phyloP scores from a whole-genome alignment of 2,888 invertebrate genomes.

The Bugula neritina region DNA sequence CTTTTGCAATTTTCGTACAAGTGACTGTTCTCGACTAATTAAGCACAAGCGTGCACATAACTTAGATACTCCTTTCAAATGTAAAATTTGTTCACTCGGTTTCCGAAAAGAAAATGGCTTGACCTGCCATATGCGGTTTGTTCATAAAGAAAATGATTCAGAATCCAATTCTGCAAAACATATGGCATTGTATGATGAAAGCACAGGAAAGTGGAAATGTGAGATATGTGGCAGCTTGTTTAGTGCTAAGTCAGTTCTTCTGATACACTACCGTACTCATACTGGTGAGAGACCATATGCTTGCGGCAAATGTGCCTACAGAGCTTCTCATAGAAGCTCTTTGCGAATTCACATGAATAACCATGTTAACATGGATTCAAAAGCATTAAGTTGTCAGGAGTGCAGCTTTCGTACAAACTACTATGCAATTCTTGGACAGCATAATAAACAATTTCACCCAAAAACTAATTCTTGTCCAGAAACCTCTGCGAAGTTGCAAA shows the following conservation, averaged over 20 bases:
- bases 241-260: background rate
- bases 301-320: constrained; percentile 12
- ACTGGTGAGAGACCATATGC: constrained; percentile 16
- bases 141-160: background rate
- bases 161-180: background rate
- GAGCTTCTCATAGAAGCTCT: background rate
- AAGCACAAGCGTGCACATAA: constrained; percentile 17
- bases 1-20: constrained; percentile 7
- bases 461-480: background rate
- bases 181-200: background rate
- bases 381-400: background rate
- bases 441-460: constrained; percentile 5
- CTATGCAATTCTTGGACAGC: constrained; percentile 1
- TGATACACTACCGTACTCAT: background rate
- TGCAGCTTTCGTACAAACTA: constrained; percentile 18
- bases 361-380: constrained; percentile 10
- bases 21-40: background rate
- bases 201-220: constrained; percentile 12
- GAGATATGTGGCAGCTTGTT: background rate
- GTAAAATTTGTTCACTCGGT: constrained; percentile 3
- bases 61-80: background rate
- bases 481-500: background rate
- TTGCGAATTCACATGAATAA: background rate
- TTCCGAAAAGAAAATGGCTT: background rate
- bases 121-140: background rate